Evolutionary conservation across 2,888 invertebrate genomes (phyloP).

Genomic region (Tipula lateralis): DNA sequence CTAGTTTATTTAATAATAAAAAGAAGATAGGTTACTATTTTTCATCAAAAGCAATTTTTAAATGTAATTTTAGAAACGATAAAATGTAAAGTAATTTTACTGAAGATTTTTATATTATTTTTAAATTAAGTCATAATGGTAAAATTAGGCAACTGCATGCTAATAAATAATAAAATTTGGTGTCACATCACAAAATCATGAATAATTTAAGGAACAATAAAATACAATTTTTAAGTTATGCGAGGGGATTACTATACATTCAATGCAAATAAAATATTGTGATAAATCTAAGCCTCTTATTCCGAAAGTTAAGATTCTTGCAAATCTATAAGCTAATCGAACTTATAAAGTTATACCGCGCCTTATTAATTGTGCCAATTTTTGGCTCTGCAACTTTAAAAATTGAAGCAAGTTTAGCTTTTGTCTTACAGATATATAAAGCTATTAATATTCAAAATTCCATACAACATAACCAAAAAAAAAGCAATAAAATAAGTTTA

Average conservation of each 20-base stretch:
- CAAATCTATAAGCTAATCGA: not conserved
- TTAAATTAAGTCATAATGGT: not conserved
- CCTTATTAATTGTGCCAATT: not conserved
- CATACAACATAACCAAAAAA: not conserved
- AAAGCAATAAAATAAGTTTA: not conserved
- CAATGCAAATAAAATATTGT: not conserved
- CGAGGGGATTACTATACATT: not conserved
- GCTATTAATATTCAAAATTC: not conserved
- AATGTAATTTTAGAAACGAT: not conserved
- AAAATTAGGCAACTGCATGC: not conserved
- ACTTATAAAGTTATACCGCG: not conserved
- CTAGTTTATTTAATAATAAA: too few species aligned
- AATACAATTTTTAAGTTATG: not conserved
- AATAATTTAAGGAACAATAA: not conserved
- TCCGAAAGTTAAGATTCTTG: not conserved
- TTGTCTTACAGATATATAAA: too few species aligned
- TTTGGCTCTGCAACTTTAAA: not conserved
- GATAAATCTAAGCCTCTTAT: not conserved
- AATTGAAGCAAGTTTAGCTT: not conserved
- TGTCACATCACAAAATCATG: not conserved
- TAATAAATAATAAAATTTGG: not conserved
- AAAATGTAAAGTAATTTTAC: not conserved
- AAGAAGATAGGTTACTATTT: too few species aligned
- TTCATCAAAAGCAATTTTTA: not conserved
- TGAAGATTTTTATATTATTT: not conserved